These are phyloP conservation scores for Talpa occidentalis DNA, from an alignment of 2,113 vertebrate species.

Conservation along the genomic window DNA sequence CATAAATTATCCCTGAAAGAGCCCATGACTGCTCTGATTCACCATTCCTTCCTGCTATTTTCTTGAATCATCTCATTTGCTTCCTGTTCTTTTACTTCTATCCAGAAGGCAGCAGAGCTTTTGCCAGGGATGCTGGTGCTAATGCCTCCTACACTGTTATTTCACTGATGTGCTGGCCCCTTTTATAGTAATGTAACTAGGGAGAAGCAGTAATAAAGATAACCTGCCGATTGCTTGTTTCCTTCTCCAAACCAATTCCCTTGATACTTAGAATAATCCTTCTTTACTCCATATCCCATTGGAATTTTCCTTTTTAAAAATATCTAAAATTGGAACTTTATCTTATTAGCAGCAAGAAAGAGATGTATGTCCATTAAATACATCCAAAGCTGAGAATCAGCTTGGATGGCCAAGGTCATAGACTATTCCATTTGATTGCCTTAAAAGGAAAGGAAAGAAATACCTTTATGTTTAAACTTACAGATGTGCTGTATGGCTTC, in stretches of 20 bases:
- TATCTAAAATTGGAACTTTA: slow-evolving; percentile 41
- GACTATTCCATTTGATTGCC: background rate
- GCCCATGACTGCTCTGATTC: background rate
- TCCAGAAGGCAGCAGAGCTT: background rate
- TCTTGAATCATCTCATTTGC: slow-evolving; percentile 38
- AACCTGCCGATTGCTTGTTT: slow-evolving; percentile 18
- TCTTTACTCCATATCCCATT: background rate
- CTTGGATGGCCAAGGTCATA: background rate
- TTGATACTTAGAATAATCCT: background rate
- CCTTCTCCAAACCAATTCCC: background rate
- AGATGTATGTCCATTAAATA: background rate
- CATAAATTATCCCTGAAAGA: slow-evolving; percentile 33
- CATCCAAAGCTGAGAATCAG: background rate
- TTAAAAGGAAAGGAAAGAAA: background rate
- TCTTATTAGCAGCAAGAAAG: background rate
- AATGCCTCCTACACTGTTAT: background rate
- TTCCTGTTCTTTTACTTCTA: slow-evolving; percentile 32
- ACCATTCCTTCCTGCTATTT: slow-evolving; percentile 37
- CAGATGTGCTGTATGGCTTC: background rate
- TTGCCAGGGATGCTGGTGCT: slow-evolving; percentile 14
- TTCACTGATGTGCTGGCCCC: background rate
- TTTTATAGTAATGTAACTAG: slow-evolving; percentile 45
- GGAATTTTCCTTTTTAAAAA: background rate
- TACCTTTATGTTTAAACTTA: background rate
- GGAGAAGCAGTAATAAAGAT: slow-evolving; percentile 28